Evolutionary conservation across 2,113 vertebrate genomes (phyloP), one percentile per base, ranked within the genome.

Genomic region (Scopus umbretta): DNA sequence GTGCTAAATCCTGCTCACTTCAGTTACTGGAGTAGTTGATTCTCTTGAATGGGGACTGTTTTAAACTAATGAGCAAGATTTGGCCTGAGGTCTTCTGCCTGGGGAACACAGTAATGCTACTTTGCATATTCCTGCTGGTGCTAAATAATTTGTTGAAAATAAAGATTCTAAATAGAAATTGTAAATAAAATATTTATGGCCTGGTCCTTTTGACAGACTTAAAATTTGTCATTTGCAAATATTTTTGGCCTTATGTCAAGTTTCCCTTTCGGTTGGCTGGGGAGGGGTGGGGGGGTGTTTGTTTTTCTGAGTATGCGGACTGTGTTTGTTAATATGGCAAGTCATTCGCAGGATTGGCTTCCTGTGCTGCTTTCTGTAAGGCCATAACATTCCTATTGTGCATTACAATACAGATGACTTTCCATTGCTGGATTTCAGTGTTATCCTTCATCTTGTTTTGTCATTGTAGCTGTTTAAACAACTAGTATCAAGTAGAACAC

Each of bases 61-160:
- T 30, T 72, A 66, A 92, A 81, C 11, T 70, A 49, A n/a, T 18
- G 86, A 94, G 88, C 50, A 86, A 59, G 86, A 52, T 88, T 91
- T 90, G 80, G 89, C 86, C 80, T 96, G 1, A 23, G 65, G 55
- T 76, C 34, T 55, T 89, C 63, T 80, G 85, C 65, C 71, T 61
- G 58, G 61, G 59, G 87, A 90, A 9, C 61, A 42, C 20, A 32
- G 50, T 86, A 80, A 15, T 87, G 68, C 63, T 85, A 73, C 80
- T 94, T 74, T 16, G 45, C 89, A 76, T 97, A 86, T 95, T 95
- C 80, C 80, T 94, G 94, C 70, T 96, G 92, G 91, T 97, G 92
- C 96, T 97, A 94, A 81, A 90, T 89, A 42, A 53, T 62, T 82
- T 93, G 67, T 80, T 72, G 59, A 91, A 91, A 92, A 80, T 75